Percentiles rank a stretch among this genome's conserved stretches.
Conservation (phyloP, 2,797 vertebrate species). For the Sitta carolinensis region DNA sequence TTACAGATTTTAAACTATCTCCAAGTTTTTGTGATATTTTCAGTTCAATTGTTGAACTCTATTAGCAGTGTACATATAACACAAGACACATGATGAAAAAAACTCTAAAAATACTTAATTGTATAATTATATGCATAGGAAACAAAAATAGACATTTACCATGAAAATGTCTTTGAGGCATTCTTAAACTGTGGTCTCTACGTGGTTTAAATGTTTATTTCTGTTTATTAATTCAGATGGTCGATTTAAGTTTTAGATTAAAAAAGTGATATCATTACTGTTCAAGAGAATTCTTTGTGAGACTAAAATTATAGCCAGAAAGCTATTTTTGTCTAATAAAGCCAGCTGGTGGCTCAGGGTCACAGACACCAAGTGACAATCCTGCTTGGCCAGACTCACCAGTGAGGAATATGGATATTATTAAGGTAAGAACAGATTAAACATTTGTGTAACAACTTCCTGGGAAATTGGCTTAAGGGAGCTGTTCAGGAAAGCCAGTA, state of each 20-base stretch:
- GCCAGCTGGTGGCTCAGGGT: background rate
- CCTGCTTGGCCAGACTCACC: background rate
- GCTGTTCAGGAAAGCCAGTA: background rate
- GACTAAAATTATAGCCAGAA: background rate
- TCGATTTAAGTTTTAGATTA: background rate
- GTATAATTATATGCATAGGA: background rate
- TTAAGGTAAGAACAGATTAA: background rate
- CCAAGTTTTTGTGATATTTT: background rate
- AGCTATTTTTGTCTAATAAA: background rate
- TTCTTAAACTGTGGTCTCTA: background rate
- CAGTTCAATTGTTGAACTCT: background rate
- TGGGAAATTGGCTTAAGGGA: background rate
- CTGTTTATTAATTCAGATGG: background rate
- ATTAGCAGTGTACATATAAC: background rate
- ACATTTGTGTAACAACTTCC: background rate
- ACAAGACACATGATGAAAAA: background rate
- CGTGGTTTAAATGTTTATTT: background rate
- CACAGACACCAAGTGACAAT: background rate
- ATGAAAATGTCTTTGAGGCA: background rate
- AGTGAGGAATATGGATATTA: background rate
- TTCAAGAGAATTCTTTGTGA: background rate
- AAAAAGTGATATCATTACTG: background rate
- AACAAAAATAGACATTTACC: background rate
- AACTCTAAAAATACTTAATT: background rate
- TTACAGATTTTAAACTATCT: background rate